phyloP scores from a whole-genome alignment of 2,113 vertebrate species.

The Aythya baeri region DNA sequence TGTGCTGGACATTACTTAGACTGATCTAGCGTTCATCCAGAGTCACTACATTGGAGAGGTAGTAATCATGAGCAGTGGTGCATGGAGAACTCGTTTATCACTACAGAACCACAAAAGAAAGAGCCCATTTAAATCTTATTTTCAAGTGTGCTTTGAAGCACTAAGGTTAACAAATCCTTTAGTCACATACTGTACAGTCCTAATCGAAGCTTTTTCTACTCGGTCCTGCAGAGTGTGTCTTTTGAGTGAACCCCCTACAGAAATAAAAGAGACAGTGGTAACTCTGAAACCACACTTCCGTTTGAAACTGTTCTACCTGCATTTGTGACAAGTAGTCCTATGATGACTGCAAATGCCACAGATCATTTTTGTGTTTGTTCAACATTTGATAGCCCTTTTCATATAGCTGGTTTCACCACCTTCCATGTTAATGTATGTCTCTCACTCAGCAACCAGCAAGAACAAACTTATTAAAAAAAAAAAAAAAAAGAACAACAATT shows the following conservation, averaged over 20 bases:
- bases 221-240: neutral
- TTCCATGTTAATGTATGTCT: neutral
- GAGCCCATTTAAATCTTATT: conserved; percentile 68
- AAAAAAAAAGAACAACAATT: neutral
- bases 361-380: conserved; percentile 1
- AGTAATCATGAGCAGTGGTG: conserved; percentile 64
- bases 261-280: conserved; percentile 48
- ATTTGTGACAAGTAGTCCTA: neutral
- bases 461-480: neutral
- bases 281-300: conserved; percentile 17
- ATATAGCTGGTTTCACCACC: neutral
- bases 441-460: neutral
- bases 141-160: conserved; percentile 66
- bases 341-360: neutral
- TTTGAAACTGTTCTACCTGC: conserved; percentile 43
- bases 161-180: conserved; percentile 63
- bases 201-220: conserved; percentile 45
- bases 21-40: conserved; percentile 56
- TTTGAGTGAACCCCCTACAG: conserved; percentile 53
- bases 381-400: neutral
- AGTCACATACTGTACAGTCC: conserved; percentile 32
- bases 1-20: conserved; percentile 57
- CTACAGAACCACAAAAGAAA: conserved; percentile 67
- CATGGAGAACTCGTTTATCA: conserved; percentile 73
- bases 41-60: conserved; percentile 34